phyloP scores from a whole-genome alignment of 2,113 vertebrate genomes.

The Aptenodytes forsteri region DNA sequence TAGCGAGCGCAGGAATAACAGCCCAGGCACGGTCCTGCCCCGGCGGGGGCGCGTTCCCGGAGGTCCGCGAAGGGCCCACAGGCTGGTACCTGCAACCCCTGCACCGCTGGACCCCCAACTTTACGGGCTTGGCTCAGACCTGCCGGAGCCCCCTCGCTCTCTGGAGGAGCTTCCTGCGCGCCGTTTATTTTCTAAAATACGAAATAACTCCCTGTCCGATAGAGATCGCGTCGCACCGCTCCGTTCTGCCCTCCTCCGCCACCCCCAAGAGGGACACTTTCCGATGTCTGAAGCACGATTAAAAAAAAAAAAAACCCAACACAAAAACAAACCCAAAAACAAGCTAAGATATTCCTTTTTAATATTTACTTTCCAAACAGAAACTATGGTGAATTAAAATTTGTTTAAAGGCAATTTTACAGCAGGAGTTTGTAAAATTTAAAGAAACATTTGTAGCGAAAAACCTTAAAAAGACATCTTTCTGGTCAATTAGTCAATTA shows the following conservation, averaged over 20 bases:
- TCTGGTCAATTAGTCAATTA: neutral
- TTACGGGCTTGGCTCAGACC: neutral
- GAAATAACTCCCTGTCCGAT: neutral
- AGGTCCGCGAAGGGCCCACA: neutral
- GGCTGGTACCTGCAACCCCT: neutral
- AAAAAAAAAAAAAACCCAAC: neutral
- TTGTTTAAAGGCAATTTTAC: neutral
- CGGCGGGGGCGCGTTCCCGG: neutral
- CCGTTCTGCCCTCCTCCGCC: neutral
- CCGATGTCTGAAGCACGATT: neutral
- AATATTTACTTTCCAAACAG: neutral
- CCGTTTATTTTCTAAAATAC: neutral
- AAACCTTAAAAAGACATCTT: neutral
- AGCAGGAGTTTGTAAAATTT: neutral
- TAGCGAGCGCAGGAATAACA: neutral
- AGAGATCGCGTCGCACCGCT: neutral
- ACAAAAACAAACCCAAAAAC: too few relatives aligned
- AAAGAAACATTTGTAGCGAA: neutral
- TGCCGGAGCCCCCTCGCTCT: neutral
- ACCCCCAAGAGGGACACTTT: neutral
- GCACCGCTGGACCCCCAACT: neutral
- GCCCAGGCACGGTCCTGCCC: neutral
- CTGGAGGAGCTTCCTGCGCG: neutral
- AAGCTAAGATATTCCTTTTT: neutral
- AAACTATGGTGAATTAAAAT: neutral